Evolutionary conservation across 2,888 invertebrate species (phyloP).

Genomic region (Megamerina dolium): DNA sequence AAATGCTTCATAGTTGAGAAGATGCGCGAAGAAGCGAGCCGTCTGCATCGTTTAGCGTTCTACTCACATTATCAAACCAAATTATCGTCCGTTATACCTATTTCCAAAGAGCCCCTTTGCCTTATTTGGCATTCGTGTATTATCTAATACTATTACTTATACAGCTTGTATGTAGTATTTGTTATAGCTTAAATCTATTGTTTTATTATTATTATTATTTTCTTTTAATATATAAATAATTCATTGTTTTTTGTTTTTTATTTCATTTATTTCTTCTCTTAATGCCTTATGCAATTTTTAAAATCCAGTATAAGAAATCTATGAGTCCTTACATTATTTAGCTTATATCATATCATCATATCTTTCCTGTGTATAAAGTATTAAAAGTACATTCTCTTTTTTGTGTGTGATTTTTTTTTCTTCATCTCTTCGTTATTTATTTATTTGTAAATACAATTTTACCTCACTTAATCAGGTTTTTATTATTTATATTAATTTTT

Average conservation of each 20-base stretch:
- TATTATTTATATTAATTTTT: slow-evolving; percentile 30
- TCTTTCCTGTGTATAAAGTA: slow-evolving; percentile 36
- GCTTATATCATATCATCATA: slow-evolving; percentile 1
- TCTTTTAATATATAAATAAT: slow-evolving; percentile 1
- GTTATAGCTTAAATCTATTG: too few relatives aligned
- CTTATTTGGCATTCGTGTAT: too few relatives aligned
- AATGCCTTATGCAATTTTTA: slow-evolving; percentile 2
- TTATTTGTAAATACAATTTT: slow-evolving; percentile 41
- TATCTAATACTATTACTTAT: slow-evolving; percentile 8
- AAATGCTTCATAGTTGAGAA: too few relatives aligned
- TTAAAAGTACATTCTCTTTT: slow-evolving; percentile 36
- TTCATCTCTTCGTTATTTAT: slow-evolving; percentile 15
- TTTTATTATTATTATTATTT: too few relatives aligned
- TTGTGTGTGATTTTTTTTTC: slow-evolving; percentile 11
- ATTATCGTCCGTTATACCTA: too few relatives aligned
- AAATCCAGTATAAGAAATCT: slow-evolving; percentile 13
- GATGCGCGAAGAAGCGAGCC: too few relatives aligned
- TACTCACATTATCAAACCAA: too few relatives aligned
- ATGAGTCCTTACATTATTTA: slow-evolving; percentile 6
- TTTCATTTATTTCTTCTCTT: slow-evolving; percentile 1
- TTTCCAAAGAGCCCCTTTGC: too few relatives aligned
- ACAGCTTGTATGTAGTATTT: not conserved
- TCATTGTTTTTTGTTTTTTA: slow-evolving; percentile 7
- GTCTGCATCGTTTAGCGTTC: too few relatives aligned
- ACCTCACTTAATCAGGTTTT: slow-evolving; percentile 21